These are phyloP conservation scores for Ophion ventricosus DNA, from an alignment of 2,888 invertebrate species.

Conservation along the genomic window DNA sequence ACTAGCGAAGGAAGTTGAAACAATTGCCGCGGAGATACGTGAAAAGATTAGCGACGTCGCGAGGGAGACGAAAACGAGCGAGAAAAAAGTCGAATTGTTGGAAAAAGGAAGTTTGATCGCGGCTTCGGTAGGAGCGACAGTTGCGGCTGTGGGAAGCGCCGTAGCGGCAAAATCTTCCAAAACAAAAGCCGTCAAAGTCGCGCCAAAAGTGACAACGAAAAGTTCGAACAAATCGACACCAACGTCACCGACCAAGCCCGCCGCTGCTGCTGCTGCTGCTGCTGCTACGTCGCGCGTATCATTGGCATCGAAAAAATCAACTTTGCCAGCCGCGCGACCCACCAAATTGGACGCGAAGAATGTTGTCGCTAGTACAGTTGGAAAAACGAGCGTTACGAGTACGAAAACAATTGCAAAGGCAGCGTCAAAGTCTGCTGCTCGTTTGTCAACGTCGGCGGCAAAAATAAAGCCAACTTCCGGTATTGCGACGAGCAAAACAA, in stretches of 20 bases:
- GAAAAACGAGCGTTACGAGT: constrained; percentile 62
- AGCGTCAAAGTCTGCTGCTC: constrained; percentile 29
- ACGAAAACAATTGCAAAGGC: constrained; percentile 59
- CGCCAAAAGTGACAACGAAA: constrained; percentile 73
- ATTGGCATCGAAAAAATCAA: constrained; percentile 66
- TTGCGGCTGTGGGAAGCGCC: constrained; percentile 74
- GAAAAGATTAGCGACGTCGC: too few relatives aligned
- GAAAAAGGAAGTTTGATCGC: constrained; percentile 72
- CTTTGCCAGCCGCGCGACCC: too few relatives aligned
- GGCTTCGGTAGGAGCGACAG: constrained; percentile 74
- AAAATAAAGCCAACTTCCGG: constrained; percentile 66
- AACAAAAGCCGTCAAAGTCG: constrained; percentile 71
- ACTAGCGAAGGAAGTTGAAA: too few relatives aligned
- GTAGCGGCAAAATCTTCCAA: constrained; percentile 78
- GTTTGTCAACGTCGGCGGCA: constrained; percentile 32
- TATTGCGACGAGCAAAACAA: constrained; percentile 66
- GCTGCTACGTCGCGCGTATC: constrained; percentile 54
- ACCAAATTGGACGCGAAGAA: constrained; percentile 63
- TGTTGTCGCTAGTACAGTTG: too few relatives aligned
- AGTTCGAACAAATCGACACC: constrained; percentile 71
- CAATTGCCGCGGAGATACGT: constrained; percentile 4
- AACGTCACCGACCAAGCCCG: constrained; percentile 75
- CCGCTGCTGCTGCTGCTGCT: constrained; percentile 57
- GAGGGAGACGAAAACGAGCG: background rate
- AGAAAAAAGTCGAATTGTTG: constrained; percentile 42